These are phyloP conservation scores for Cydia amplana DNA, from an alignment of 1,140 invertebrate genomes.

Conservation along the genomic window DNA sequence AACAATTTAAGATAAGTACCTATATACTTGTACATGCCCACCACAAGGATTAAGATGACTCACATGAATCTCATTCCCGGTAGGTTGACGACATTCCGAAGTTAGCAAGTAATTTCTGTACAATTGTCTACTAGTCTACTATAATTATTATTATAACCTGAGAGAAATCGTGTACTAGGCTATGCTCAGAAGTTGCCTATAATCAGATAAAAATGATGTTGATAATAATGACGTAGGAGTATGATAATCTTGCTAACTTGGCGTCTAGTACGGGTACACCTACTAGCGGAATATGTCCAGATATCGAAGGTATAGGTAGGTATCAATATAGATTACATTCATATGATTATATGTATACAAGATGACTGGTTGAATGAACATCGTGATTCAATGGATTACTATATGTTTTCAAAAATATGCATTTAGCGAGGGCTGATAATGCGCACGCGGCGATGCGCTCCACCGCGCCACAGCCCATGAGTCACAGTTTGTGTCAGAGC, in stretches of 20 bases:
- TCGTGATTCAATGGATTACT: not conserved
- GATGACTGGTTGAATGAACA: not conserved
- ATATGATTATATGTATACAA: no score
- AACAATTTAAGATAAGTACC: slow-evolving; percentile 34
- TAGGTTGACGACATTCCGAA: not conserved
- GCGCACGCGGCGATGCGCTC: not conserved
- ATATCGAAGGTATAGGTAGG: no score
- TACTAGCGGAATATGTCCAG: no score
- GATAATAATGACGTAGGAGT: no score
- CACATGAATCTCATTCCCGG: not conserved
- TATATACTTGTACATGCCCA: not conserved
- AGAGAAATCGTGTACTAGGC: no score
- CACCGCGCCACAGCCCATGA: not conserved
- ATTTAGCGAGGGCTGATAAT: not conserved
- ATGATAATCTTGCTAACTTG: no score
- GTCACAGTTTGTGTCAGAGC: slow-evolving; percentile 15
- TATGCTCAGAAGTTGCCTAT: no score
- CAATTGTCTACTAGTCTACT: not conserved
- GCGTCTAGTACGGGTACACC: no score
- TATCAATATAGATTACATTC: no score
- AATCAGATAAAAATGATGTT: no score
- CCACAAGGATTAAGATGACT: slow-evolving; percentile 1
- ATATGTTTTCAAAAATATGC: not conserved
- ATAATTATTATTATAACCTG: no score
- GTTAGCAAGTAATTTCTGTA: not conserved